A percentile compares a stretch with the other conserved stretches of the same genome.
These are phyloP conservation scores for Nylanderia fulva DNA, from an alignment of 1,140 invertebrate genomes.

Conservation along the genomic window DNA sequence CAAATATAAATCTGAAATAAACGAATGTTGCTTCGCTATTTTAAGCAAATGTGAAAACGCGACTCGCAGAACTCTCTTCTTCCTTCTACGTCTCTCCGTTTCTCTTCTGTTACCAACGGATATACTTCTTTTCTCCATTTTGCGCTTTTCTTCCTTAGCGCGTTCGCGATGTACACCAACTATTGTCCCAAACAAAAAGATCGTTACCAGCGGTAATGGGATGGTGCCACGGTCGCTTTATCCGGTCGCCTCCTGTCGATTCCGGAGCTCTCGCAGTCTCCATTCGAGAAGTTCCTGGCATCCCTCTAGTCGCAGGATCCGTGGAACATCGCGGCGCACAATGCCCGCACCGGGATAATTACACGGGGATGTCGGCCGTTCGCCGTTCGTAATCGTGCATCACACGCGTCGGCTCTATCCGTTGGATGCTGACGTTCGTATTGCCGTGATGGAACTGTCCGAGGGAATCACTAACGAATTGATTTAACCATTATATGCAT, in stretches of 20 bases:
- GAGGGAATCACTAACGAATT: conserved; percentile 40
- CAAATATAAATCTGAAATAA: conserved; percentile 3
- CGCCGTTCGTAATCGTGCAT: conserved; percentile 58
- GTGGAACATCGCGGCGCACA: not conserved
- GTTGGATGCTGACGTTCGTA: conserved; percentile 45
- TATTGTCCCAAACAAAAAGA: conserved; percentile 68
- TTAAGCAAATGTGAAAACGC: not conserved
- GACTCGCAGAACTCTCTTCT: not conserved
- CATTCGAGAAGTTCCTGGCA: conserved; percentile 49
- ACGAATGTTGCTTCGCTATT: not conserved
- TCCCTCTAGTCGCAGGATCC: conserved; percentile 64
- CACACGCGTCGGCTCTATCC: conserved; percentile 12
- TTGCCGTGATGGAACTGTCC: conserved; percentile 32
- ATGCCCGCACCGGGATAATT: conserved; percentile 63
- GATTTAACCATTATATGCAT: conserved; percentile 40
- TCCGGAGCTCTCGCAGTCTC: conserved; percentile 51
- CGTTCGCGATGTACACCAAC: conserved; percentile 51
- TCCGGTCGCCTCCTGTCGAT: conserved; percentile 20
- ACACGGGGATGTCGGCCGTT: conserved; percentile 56
- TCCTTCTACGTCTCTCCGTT: conserved; percentile 19
- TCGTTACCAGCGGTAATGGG: conserved; percentile 70
- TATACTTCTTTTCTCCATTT: conserved; percentile 43
- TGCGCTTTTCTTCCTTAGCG: conserved; percentile 34
- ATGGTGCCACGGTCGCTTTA: conserved; percentile 51
- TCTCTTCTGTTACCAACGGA: conserved; percentile 7